phyloP scores from a whole-genome alignment of 1,140 invertebrate genomes.

The Coelopa frigida region DNA sequence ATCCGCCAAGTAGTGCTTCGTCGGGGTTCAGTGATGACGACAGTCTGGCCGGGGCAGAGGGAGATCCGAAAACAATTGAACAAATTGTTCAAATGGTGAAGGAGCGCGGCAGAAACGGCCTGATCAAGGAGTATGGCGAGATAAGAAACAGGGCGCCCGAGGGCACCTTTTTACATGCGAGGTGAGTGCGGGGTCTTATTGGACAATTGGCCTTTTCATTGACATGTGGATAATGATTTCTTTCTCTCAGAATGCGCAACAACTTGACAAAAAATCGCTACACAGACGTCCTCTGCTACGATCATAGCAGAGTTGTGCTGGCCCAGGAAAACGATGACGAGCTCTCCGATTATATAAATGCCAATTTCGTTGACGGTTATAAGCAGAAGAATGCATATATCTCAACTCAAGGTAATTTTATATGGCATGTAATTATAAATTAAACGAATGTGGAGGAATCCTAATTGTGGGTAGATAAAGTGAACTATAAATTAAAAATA shows the following conservation, averaged over 20 bases:
- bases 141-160: constrained; percentile 74
- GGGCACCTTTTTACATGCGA: constrained; percentile 73
- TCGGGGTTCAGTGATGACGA: constrained; percentile 85
- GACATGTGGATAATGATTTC: neutral
- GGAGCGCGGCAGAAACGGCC: constrained; percentile 65
- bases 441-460: too few species aligned
- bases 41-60: constrained; percentile 66
- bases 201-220: neutral
- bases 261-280: constrained; percentile 93
- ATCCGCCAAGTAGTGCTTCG: constrained; percentile 68
- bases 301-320: constrained; percentile 85
- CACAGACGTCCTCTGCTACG: constrained; percentile 92
- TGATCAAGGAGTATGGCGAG: constrained; percentile 75
- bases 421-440: too few species aligned
- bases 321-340: constrained; percentile 66
- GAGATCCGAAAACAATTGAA: constrained; percentile 55
- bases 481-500: too few species aligned
- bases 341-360: constrained; percentile 91
- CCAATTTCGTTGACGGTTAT: constrained; percentile 97
- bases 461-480: too few species aligned
- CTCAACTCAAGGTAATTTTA: constrained; percentile 78
- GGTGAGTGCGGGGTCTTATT: constrained; percentile 21
- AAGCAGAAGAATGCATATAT: constrained; percentile 97
- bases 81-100: constrained; percentile 73
- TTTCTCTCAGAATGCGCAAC: constrained; percentile 56